These are phyloP conservation scores for Therioaphis trifolii DNA, from an alignment of 2,888 invertebrate species.

Conservation along the genomic window DNA sequence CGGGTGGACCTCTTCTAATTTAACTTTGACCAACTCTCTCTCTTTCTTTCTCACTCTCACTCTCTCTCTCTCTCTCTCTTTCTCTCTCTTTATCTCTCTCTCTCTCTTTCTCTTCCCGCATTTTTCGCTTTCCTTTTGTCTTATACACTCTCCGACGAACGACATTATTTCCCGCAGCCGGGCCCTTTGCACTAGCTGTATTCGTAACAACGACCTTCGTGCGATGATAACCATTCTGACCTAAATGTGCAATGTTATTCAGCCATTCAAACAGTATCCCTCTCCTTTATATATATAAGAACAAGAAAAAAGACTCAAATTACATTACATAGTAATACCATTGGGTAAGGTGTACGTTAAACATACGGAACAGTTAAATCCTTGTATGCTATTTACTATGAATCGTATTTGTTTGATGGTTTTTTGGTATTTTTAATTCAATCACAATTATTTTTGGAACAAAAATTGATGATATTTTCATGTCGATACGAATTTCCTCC, in stretches of 20 bases:
- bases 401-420: background rate
- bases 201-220: no score
- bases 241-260: conserved; percentile 9
- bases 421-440: background rate
- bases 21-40: conserved; percentile 1
- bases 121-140: conserved; percentile 12
- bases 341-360: background rate
- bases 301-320: background rate
- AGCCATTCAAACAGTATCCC: background rate
- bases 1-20: background rate
- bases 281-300: background rate
- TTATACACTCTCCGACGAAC: background rate
- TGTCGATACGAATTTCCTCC: background rate
- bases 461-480: conserved; percentile 2
- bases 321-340: background rate
- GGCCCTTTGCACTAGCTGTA: no score
- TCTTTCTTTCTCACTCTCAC: background rate
- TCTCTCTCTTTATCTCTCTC: no score
- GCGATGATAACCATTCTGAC: background rate
- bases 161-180: background rate
- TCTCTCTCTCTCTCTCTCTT: no score
- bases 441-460: background rate
- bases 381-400: no score
- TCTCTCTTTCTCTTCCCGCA: no score
- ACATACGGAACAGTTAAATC: background rate